Evolutionary conservation across 2,888 invertebrate species (phyloP).

Genomic region (Achlya flavicornis): DNA sequence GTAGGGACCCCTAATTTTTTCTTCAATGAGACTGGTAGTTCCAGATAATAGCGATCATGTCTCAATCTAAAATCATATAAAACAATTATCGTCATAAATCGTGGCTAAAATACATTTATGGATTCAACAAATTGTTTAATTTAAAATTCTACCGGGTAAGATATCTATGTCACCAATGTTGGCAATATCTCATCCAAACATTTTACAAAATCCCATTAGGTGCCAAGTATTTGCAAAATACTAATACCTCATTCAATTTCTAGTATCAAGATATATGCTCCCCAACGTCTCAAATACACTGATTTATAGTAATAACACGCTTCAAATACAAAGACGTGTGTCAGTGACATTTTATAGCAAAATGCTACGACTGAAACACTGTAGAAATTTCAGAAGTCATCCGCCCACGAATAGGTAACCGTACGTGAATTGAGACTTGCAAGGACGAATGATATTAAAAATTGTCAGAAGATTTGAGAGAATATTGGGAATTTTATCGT

Average conservation of each 20-base stretch:
- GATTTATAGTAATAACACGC: conserved; percentile 48
- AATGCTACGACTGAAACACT: conserved; percentile 31
- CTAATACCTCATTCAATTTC: conserved; percentile 1
- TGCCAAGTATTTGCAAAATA: not conserved
- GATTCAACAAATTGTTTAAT: no score
- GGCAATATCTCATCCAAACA: not conserved
- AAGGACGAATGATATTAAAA: conserved; percentile 8
- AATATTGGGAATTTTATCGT: not conserved
- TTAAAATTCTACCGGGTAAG: no score
- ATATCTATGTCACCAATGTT: not conserved
- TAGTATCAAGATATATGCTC: not conserved
- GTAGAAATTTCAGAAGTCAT: conserved; percentile 36
- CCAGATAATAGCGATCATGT: no score
- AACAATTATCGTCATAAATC: no score
- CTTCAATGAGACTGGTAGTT: no score
- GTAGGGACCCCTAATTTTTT: no score
- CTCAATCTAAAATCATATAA: no score
- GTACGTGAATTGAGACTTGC: conserved; percentile 24
- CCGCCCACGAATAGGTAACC: conserved; percentile 38
- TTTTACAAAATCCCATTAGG: not conserved
- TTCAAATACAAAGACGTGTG: conserved; percentile 36
- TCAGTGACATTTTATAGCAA: conserved; percentile 28
- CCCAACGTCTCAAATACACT: conserved; percentile 14
- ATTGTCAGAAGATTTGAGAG: conserved; percentile 2
- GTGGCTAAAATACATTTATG: no score